Evolutionary conservation across 2,797 vertebrate genomes (phyloP).

Genomic region (Psittacula echo): DNA sequence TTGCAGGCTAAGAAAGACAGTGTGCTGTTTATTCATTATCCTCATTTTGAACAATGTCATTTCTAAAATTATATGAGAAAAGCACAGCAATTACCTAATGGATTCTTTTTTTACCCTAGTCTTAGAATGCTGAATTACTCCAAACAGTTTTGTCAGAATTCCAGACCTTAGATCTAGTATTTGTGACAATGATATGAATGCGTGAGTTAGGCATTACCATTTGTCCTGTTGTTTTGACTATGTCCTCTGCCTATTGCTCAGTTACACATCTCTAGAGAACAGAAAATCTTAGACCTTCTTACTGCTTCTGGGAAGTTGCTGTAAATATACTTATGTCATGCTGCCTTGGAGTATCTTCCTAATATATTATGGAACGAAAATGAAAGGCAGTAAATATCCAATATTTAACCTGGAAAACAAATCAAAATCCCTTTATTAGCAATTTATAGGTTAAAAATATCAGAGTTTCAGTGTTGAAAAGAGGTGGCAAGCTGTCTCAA

Average conservation of each 20-base stretch:
- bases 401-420: background rate
- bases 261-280: background rate
- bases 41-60: background rate
- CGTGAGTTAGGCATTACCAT: background rate
- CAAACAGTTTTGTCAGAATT: background rate
- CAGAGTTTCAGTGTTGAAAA: background rate
- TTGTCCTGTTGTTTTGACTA: background rate
- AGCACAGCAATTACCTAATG: background rate
- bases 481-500: background rate
- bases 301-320: background rate
- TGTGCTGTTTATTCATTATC: background rate
- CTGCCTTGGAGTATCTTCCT: background rate
- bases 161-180: background rate
- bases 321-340: background rate
- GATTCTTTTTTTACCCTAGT: background rate
- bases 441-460: background rate
- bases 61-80: constrained; percentile 9
- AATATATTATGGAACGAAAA: background rate
- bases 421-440: background rate
- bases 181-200: background rate
- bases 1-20: background rate
- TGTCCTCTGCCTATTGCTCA: background rate
- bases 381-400: background rate
- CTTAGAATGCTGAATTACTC: background rate
- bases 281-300: background rate